These are phyloP conservation scores for Sigmodon hispidus DNA, from an alignment of 2,113 vertebrate species.

Conservation along the genomic window DNA sequence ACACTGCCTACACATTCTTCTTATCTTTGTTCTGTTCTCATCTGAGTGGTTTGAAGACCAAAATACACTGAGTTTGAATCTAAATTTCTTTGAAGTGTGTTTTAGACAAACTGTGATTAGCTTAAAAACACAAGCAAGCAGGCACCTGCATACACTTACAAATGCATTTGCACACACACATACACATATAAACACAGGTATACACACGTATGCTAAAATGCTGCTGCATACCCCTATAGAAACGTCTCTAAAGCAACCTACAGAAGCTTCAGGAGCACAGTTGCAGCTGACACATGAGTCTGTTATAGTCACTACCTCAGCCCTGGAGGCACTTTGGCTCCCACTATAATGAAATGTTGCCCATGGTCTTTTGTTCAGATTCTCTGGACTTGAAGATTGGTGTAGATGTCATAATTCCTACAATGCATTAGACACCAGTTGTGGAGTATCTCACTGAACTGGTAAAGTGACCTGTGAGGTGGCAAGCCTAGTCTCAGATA, in stretches of 20 bases:
- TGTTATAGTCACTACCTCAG: background rate
- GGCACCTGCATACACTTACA: background rate
- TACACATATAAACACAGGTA: background rate
- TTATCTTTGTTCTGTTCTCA: background rate
- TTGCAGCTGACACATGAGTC: background rate
- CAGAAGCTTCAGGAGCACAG: background rate
- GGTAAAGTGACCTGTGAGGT: background rate
- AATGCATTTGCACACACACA: fast-evolving
- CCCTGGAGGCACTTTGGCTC: conserved; percentile 40
- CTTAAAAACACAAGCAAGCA: background rate
- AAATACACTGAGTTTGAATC: background rate
- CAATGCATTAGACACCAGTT: background rate
- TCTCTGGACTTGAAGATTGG: conserved; percentile 13
- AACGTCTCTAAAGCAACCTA: background rate
- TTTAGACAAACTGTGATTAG: background rate
- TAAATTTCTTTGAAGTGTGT: conserved; percentile 15
- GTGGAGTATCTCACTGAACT: fast-evolving
- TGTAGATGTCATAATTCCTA: background rate
- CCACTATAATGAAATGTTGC: conserved; percentile 39
- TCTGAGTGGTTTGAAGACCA: background rate
- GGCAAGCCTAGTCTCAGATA: background rate
- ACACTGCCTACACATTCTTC: background rate
- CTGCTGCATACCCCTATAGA: background rate
- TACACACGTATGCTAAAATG: fast-evolving
- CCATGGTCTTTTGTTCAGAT: conserved; percentile 35